Conservation (phyloP, 2,113 vertebrate genomes). For the Poeciliopsis prolifica region DNA sequence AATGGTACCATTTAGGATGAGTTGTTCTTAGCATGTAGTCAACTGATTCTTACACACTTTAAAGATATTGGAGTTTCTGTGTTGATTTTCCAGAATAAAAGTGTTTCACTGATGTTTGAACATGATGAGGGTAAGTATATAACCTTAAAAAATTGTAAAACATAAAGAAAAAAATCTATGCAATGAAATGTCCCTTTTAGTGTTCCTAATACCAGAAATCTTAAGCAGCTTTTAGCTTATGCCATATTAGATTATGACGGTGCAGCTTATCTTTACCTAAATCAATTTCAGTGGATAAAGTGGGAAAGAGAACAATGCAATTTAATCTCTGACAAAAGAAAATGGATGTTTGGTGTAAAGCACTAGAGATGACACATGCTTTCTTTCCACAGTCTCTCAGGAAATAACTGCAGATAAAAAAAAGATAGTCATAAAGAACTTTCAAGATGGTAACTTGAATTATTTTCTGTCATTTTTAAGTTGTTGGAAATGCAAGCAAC, state of each 20-base stretch:
- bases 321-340: constrained; percentile 36
- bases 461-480: constrained; percentile 42
- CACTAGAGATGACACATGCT: constrained; percentile 18
- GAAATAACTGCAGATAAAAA: constrained; percentile 35
- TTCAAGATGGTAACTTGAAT: constrained; percentile 46
- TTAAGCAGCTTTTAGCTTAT: constrained; percentile 4
- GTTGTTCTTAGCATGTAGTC: constrained; percentile 23
- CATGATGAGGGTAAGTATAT: constrained; percentile 8
- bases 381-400: constrained; percentile 31
- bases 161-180: constrained; percentile 3
- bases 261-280: constrained; percentile 21
- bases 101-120: not conserved
- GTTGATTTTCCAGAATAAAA: not conserved
- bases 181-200: constrained; percentile 6
- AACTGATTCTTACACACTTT: constrained; percentile 3
- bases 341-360: constrained; percentile 29
- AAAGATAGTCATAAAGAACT: constrained; percentile 42
- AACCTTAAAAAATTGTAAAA: constrained; percentile 12
- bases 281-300: constrained; percentile 15
- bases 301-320: constrained; percentile 22
- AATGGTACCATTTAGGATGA: constrained; percentile 18
- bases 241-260: not conserved
- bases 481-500: constrained; percentile 32
- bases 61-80: not conserved
- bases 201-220: constrained; percentile 10